Conservation (phyloP, 2,113 vertebrate genomes). For the Hippocampus abdominalis region DNA sequence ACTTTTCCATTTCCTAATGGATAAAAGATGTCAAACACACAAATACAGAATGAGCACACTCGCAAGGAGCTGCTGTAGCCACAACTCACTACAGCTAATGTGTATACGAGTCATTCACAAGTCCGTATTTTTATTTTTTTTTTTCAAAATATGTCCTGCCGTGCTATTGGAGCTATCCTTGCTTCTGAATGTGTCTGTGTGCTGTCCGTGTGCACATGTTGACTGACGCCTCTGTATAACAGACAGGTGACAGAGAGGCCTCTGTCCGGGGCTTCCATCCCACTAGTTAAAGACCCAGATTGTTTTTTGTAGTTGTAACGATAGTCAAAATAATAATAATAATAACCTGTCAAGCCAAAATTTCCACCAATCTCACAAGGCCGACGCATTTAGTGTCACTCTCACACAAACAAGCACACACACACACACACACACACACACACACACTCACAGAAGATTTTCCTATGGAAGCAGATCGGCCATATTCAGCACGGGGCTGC, state of each 20-base stretch:
- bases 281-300: conserved; percentile 16
- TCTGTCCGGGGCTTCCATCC: conserved; percentile 20
- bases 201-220: conserved; percentile 14
- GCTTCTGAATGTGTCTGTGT: conserved; percentile 18
- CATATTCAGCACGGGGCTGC: conserved; percentile 60
- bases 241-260: conserved; percentile 22
- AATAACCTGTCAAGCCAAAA: conserved; percentile 41
- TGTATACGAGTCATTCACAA: too few relatives aligned
- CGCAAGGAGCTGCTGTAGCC: too few relatives aligned
- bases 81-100: too few relatives aligned
- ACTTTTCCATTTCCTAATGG: too few relatives aligned
- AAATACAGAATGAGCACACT: too few relatives aligned
- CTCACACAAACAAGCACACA: conserved; percentile 13
- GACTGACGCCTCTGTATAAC: conserved; percentile 22
- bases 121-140: too few relatives aligned
- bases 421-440: conserved; percentile 8
- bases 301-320: conserved; percentile 31
- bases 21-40: too few relatives aligned
- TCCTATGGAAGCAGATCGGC: conserved; percentile 53
- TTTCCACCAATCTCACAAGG: conserved; percentile 21
- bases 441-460: conserved; percentile 29
- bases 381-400: conserved; percentile 22
- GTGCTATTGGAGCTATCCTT: too few relatives aligned
- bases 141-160: too few relatives aligned
- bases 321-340: conserved; percentile 44